Evolutionary conservation across 1,140 invertebrate species (phyloP), one percentile per base, ranked within the genome.

Genomic region (Brachionus rubens): DNA sequence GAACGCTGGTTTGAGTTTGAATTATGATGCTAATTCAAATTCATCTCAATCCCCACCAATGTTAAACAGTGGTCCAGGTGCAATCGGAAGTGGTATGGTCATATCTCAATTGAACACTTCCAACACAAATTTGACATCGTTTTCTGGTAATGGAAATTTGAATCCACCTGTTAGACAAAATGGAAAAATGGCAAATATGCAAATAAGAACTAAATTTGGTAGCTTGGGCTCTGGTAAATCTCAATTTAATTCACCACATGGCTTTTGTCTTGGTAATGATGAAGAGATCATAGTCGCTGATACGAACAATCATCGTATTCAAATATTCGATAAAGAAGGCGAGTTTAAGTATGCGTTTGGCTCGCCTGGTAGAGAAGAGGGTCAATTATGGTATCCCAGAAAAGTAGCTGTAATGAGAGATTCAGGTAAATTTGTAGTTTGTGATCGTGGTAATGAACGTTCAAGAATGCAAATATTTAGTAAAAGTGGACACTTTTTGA

Each of bases 221-320:
- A 91, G 92, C 78, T 86, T 96, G 54, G 94, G 94, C 41, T 90
- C 91, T 52, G 90, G 90, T 30, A 93, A 93, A 82, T 91, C 91
- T 9, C 93, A 96, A 83, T 96, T 98, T 79, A 96, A 94, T 84
- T 96, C 94, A 12, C 94, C 94, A 0, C 94, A 96, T 85, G 94
- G 94, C 56, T 98, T 97, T 86, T 97, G 94, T 83, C 86, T 98
- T 41, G 94, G 94, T 26, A 87, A 90, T 52, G 85, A 85, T 48
- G 92, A 96, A 81, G 93, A 97, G 85, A 93, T 96, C 80, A 93
- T 94, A 79, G 82, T 88, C 30, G 94, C 94, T 19, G 94, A 97
- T 83, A 97, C 94, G 0, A 94, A 96, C 82, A 96, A 96, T 84
- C 93, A 96, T 86, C 89, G 93, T 68, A 93, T 96, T 81, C 80